Base-by-base conservation (phyloP, 2,888 invertebrate species). In the Calameuta pallipes region DNA sequence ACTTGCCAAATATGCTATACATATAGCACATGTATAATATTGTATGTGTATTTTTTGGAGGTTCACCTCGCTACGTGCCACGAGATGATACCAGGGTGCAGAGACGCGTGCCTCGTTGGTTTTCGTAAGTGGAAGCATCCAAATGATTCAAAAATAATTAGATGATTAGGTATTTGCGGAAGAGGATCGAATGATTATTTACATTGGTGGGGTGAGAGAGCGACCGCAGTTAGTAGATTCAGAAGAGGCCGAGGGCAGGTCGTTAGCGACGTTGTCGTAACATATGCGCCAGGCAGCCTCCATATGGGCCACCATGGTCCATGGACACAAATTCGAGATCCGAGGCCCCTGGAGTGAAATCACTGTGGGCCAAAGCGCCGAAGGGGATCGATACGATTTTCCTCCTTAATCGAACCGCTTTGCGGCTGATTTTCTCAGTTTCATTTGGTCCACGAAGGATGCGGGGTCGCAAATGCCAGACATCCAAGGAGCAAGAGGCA, bases 231-330 rank as follows among this genome's bases (percentile, higher is more conserved):
- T 90, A 90, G 90, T 86, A 89, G 90, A 90, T 89, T 88, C 85
- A 85, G 80, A 87, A 86, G 41, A 41, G 41, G 87, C 88, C 88
- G 86, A 88, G 88, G 89, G 89, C 89, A 88, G 88, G 86, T 91
- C 91, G 91, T 91, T 91, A 91, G 91, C 89, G 88, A 89, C 89
- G 88, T 89, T 91, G 91, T 90, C 85, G 89, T 86, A 91, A 90
- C 91, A 91, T 91, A 91, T 91, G 91, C 90, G 90, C 87, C 79
- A 83, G 90, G 91, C 91, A 91, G 90, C 82, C 89, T 90, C 91
- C 91, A 91, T 91, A 91, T 91, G 91, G 90, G 90, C 86, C 88
- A 89, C 83, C 86, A 82, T 77, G 80, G 35, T 30, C 15, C 81
- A 83, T 83, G 84, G 85, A 84, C 85, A 87, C 85, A 86, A 85